Evolutionary conservation across 2,797 vertebrate species (phyloP).

Genomic region (Tenualosa ilisha): DNA sequence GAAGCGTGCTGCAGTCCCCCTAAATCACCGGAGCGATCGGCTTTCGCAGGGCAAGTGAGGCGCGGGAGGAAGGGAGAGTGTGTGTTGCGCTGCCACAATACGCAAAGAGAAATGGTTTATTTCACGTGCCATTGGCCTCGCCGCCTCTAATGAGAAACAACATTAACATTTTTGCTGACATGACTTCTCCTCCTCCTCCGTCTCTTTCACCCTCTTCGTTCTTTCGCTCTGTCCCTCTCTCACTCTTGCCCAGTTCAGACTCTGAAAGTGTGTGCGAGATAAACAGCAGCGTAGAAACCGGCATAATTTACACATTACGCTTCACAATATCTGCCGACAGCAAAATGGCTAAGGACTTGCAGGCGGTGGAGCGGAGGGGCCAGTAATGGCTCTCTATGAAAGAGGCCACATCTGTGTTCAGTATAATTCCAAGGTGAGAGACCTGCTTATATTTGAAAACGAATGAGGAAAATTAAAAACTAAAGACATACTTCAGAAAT

Average conservation of each 20-base stretch:
- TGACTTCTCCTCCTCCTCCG: slow-evolving; percentile 39
- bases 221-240: neutral
- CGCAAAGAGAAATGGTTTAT: slow-evolving; percentile 61
- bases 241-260: neutral
- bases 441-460: neutral
- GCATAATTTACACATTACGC: slow-evolving; percentile 45
- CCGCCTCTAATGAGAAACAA: slow-evolving; percentile 64
- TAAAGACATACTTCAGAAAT: neutral
- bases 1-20: slow-evolving; percentile 27
- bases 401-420: neutral
- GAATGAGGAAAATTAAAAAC: neutral
- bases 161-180: slow-evolving; percentile 77
- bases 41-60: neutral
- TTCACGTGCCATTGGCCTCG: slow-evolving; percentile 64
- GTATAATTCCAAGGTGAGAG: neutral
- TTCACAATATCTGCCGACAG: slow-evolving; percentile 38
- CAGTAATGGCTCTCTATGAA: slow-evolving; percentile 11
- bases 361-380: slow-evolving; percentile 12
- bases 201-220: neutral
- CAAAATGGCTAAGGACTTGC: slow-evolving; percentile 32
- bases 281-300: slow-evolving; percentile 31
- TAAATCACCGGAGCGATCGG: neutral
- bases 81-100: slow-evolving; percentile 51
- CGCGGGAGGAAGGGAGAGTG: neutral
- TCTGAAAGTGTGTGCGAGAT: slow-evolving; percentile 11